These are phyloP conservation scores for Onychostoma macrolepis DNA, from an alignment of 2,113 vertebrate genomes.

Conservation along the genomic window DNA sequence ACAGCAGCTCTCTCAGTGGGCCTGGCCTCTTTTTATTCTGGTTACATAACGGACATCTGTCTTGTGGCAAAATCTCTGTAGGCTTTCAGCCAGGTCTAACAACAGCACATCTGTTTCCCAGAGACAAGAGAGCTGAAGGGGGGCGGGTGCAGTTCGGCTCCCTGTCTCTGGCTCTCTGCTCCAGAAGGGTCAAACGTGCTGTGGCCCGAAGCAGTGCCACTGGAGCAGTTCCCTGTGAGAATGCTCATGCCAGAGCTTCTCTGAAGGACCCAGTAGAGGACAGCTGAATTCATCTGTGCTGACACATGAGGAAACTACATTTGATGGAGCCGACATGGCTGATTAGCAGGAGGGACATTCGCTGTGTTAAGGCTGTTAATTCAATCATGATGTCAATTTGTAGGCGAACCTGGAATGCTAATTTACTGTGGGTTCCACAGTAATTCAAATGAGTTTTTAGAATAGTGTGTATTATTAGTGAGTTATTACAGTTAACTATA, in stretches of 20 bases:
- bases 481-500: not conserved
- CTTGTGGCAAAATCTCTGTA: conserved; percentile 44
- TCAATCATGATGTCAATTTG: not conserved
- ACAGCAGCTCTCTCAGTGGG: conserved; percentile 8
- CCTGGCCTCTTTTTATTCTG: conserved; percentile 22
- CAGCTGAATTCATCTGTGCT: conserved; percentile 1
- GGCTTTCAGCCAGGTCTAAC: conserved; percentile 48
- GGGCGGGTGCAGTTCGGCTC: not conserved
- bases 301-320: conserved; percentile 5
- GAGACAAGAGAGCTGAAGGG: conserved; percentile 25
- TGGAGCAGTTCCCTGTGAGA: not conserved
- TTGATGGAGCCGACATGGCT: not conserved
- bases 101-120: conserved; percentile 61
- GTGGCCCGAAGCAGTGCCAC: not conserved
- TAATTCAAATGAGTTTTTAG: not conserved
- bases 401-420: not conserved
- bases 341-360: not conserved
- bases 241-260: conserved; percentile 14
- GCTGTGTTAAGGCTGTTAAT: not conserved
- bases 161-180: not conserved
- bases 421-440: not conserved
- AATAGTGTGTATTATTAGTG: not conserved
- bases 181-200: not conserved
- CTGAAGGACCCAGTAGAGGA: not conserved
- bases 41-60: conserved; percentile 67